Percentiles rank a stretch among this genome's conserved stretches.
These are phyloP conservation scores for Steinernema khuongi DNA, from an alignment of 1,140 invertebrate genomes.

Conservation along the genomic window DNA sequence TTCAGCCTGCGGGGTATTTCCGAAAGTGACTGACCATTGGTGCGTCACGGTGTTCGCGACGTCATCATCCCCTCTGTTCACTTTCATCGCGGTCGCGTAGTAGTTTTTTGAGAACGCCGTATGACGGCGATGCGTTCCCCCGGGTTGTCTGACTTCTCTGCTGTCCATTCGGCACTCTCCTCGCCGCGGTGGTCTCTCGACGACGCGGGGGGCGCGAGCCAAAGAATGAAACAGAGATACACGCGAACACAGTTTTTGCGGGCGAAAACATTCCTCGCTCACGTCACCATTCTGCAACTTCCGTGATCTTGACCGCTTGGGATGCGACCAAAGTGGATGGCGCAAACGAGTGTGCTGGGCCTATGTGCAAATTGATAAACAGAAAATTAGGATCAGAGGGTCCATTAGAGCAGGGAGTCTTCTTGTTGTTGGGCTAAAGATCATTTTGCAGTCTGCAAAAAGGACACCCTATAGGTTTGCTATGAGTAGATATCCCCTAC, in stretches of 20 bases:
- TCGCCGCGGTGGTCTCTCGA: neutral
- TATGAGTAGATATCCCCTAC: too few relatives aligned
- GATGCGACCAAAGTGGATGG: too few relatives aligned
- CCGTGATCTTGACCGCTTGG: neutral
- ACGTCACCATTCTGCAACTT: slow-evolving; percentile 5
- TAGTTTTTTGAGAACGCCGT: neutral
- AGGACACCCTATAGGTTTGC: too few relatives aligned
- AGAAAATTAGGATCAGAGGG: neutral
- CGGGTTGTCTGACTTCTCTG: neutral
- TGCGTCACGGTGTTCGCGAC: slow-evolving; percentile 2
- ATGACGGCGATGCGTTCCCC: neutral
- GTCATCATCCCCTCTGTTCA: neutral
- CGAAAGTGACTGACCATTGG: neutral
- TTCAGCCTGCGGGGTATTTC: neutral
- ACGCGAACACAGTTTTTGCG: slow-evolving; percentile 4
- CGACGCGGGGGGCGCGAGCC: neutral
- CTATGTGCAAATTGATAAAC: neutral
- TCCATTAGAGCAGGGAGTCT: neutral
- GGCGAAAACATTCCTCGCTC: slow-evolving; percentile 7
- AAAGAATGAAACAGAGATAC: slow-evolving; percentile 13
- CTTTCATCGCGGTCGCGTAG: neutral
- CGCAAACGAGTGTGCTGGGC: neutral
- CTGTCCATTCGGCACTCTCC: neutral
- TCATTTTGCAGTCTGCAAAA: too few relatives aligned
- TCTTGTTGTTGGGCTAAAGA: neutral